These are phyloP conservation scores for Nannospalax galili DNA, from an alignment of 2,113 vertebrate genomes.

Conservation along the genomic window DNA sequence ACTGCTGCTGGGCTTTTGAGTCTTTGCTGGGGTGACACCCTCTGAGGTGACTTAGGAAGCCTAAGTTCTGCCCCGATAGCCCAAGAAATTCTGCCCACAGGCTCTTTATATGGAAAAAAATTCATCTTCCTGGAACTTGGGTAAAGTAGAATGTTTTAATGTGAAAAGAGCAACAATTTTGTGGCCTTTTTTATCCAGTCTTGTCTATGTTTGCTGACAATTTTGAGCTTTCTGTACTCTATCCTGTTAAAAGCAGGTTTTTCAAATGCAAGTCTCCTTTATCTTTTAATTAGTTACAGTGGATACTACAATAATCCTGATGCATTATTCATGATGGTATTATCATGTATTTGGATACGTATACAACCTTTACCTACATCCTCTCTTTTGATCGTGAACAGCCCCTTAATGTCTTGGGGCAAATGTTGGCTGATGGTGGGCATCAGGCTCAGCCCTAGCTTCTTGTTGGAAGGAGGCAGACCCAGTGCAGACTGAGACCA, in stretches of 20 bases:
- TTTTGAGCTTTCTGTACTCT: neutral
- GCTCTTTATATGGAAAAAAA: neutral
- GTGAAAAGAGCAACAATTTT: rapidly evolving
- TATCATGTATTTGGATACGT: rapidly evolving
- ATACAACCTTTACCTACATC: neutral
- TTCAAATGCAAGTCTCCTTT: neutral
- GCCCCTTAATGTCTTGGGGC: rapidly evolving
- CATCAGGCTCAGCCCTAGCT: rapidly evolving
- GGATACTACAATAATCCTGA: neutral
- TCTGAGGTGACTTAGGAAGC: neutral
- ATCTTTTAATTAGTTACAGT: rapidly evolving
- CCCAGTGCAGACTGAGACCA: rapidly evolving
- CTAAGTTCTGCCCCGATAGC: rapidly evolving
- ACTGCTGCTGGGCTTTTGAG: conserved; percentile 76
- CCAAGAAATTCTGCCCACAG: neutral
- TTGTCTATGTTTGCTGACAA: rapidly evolving
- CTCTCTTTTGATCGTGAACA: neutral
- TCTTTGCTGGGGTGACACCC: conserved; percentile 66
- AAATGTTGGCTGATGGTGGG: rapidly evolving
- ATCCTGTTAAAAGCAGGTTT: rapidly evolving
- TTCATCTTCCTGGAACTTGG: neutral
- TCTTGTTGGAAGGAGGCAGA: rapidly evolving
- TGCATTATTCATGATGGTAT: rapidly evolving
- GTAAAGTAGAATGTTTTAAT: neutral
- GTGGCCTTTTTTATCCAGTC: neutral